phyloP scores from a whole-genome alignment of 2,113 vertebrate genomes.

The Nibea albiflora region DNA sequence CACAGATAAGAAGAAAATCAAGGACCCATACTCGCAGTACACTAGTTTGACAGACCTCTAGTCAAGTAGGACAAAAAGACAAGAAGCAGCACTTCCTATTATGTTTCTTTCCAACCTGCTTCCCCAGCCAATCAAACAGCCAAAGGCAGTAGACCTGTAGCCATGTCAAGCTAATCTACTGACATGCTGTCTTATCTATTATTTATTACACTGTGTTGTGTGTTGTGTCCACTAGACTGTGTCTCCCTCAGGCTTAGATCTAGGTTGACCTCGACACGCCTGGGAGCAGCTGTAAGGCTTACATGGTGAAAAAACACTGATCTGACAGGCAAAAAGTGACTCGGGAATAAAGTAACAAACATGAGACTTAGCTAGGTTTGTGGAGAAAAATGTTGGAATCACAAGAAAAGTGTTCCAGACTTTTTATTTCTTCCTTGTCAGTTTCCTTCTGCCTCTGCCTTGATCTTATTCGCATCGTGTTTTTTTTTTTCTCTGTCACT shows the following conservation, averaged over 20 bases:
- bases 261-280: constrained; percentile 30
- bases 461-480: constrained; percentile 14
- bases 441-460: constrained; percentile 24
- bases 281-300: constrained; percentile 26
- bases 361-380: constrained; percentile 9
- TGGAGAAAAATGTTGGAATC: constrained; percentile 30
- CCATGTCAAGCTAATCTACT: constrained; percentile 43
- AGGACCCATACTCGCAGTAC: constrained; percentile 39
- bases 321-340: constrained; percentile 27
- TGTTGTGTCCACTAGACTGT: constrained; percentile 22
- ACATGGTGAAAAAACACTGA: constrained; percentile 17
- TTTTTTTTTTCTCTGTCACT: constrained; percentile 2
- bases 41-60: constrained; percentile 26
- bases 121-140: constrained; percentile 19
- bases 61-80: constrained; percentile 28
- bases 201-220: constrained; percentile 42
- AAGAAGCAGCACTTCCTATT: constrained; percentile 13
- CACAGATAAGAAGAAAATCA: constrained; percentile 57
- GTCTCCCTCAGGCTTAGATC: constrained; percentile 29
- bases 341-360: constrained; percentile 17
- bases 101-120: neutral
- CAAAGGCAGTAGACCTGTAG: constrained; percentile 5
- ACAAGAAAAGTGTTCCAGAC: constrained; percentile 25
- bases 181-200: constrained; percentile 51
- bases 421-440: constrained; percentile 37